Percentiles rank a stretch among this genome's conserved stretches.
These are phyloP conservation scores for Plagiodera versicolora DNA, from an alignment of 2,888 invertebrate species.

Conservation along the genomic window DNA sequence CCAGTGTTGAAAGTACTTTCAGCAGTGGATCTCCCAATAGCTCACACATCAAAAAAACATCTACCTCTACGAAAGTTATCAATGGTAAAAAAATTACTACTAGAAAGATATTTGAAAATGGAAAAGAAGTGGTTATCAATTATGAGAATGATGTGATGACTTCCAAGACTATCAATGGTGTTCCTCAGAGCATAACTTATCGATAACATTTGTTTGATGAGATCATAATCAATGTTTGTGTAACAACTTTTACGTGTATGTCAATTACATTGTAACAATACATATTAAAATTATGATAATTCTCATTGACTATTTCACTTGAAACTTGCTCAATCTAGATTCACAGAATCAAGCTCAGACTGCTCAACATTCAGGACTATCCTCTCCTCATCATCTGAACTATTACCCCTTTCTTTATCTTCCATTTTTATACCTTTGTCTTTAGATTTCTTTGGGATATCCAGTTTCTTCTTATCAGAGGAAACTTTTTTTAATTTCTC, in stretches of 20 bases:
- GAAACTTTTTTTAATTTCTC: neutral
- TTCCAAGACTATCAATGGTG: conserved; percentile 25
- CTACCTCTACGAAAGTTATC: conserved; percentile 24
- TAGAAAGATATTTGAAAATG: conserved; percentile 26
- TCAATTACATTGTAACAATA: no score
- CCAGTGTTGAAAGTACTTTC: conserved; percentile 22
- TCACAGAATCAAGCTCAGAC: conserved; percentile 41
- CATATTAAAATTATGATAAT: no score
- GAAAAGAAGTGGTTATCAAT: conserved; percentile 23
- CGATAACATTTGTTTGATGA: neutral
- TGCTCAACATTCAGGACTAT: conserved; percentile 41
- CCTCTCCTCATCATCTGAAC: conserved; percentile 35
- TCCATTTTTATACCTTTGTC: neutral
- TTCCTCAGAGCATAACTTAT: conserved; percentile 22
- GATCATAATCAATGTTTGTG: neutral
- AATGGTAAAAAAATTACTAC: conserved; percentile 29
- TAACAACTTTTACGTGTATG: no score
- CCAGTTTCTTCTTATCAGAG: no score
- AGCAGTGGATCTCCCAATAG: conserved; percentile 4
- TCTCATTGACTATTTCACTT: no score
- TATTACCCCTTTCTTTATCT: conserved; percentile 3
- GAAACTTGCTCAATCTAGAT: conserved; percentile 32
- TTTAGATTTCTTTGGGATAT: neutral
- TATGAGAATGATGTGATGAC: conserved; percentile 30
- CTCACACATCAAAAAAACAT: conserved; percentile 24